A percentile compares a stretch with the other conserved stretches of the same genome.
Evolutionary conservation across 2,888 invertebrate genomes (phyloP).

Genomic region (Bimastos eiseni): DNA sequence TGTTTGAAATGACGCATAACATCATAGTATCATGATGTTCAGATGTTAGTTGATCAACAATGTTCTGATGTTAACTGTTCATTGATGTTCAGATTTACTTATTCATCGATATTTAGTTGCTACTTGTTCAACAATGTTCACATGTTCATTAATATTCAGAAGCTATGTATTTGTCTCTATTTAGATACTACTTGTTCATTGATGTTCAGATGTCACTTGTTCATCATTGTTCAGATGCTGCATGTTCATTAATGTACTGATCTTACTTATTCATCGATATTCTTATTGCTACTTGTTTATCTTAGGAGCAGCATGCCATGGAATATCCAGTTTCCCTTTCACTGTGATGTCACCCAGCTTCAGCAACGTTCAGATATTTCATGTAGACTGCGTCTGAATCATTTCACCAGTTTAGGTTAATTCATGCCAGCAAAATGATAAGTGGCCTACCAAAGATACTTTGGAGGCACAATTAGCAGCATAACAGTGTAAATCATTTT

Average conservation of each 20-base stretch:
- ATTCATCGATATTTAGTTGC: background rate
- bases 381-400: slow-evolving; percentile 19
- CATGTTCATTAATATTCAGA: slow-evolving; percentile 18
- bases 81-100: too few relatives aligned
- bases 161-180: background rate
- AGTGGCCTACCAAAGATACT: too few relatives aligned
- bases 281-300: slow-evolving; percentile 22
- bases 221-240: background rate
- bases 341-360: slow-evolving; percentile 27
- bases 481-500: background rate
- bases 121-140: background rate
- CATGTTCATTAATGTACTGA: background rate
- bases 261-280: slow-evolving; percentile 26
- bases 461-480: background rate
- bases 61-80: too few relatives aligned
- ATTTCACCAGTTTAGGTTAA: background rate
- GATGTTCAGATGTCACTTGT: too few relatives aligned
- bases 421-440: background rate
- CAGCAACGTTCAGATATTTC: slow-evolving; percentile 8
- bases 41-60: too few relatives aligned
- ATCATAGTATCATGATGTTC: too few relatives aligned
- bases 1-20: too few relatives aligned
- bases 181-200: too few relatives aligned
- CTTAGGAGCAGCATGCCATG: slow-evolving; percentile 56
- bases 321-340: slow-evolving; percentile 43